Conservation (phyloP, 2,113 vertebrate genomes). For the Cygnus buccinator region DNA sequence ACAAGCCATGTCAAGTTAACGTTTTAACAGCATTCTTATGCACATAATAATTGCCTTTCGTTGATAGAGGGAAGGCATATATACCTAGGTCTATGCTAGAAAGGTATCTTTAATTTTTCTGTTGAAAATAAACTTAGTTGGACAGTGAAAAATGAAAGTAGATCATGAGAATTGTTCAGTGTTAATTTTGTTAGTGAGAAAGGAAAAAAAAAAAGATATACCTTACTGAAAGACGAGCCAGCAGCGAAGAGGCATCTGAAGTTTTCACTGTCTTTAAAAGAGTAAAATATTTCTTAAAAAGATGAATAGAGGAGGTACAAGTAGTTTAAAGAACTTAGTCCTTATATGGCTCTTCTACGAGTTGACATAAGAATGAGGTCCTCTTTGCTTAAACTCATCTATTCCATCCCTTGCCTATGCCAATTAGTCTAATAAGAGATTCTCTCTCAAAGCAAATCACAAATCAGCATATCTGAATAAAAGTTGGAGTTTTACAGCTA, state of each 20-base stretch:
- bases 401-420: background rate
- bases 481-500: fast-evolving
- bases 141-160: background rate
- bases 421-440: background rate
- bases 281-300: background rate
- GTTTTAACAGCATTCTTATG: background rate
- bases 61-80: background rate
- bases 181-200: background rate
- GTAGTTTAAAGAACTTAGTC: background rate
- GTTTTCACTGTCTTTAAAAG: background rate
- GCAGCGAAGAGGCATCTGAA: background rate
- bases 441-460: background rate
- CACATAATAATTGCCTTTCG: background rate
- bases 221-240: background rate
- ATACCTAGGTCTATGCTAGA: background rate
- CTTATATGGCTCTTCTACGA: background rate
- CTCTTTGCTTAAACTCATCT: background rate
- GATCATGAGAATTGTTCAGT: background rate
- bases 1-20: background rate
- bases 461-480: background rate
- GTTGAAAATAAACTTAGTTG: background rate
- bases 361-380: background rate
- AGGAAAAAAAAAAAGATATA: background rate
- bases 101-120: background rate
- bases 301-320: background rate